Base-by-base conservation (phyloP, 2,113 vertebrate genomes). In the Tyrannus savana region DNA sequence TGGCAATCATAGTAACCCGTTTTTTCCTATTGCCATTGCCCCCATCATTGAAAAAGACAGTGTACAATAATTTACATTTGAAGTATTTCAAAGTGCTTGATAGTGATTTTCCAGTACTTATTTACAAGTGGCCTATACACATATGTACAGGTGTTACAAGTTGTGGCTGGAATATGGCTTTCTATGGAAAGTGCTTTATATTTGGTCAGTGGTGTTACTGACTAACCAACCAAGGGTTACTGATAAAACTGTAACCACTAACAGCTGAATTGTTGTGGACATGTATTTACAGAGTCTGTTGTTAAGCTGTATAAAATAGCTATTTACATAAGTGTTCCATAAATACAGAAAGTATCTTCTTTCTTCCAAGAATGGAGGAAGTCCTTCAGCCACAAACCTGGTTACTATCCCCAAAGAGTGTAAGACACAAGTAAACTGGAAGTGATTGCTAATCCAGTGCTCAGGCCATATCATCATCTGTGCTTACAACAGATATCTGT, bases 401-500 rank as follows among this genome's bases (percentile, higher is more conserved):
- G 98, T 96, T 98, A 98, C 97, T 95, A 97, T 98, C 97, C 97
- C 85, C 96, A 95, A 96, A 93, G 71, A 96, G 74, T 92, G 69
- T 96, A 94, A 93, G 88, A 87, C 93, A 96, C 64, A 91, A 97
- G 91, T 95, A 97, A 97, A 98, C 92, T 77, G 69, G 95, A 97
- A 91, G 95, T 47, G 60, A 84, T 93, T 91, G 82, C 67, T 75
- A 85, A 87, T 87, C 81, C 84, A 84, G 71, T 49, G 93, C 96
- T 99, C 98, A 99, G 11, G 97, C 98, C 89, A 99, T 97, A 96
- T 99, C 99, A 28, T 99, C 99, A 10, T 99, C 99, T 97, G 99
- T 99, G 98, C 99, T 99, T 92, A 99, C 99, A 93, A 99, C 98
- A 5, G 99, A 99, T 97, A 99, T 99, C 99, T 99, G 98, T 37